These are phyloP conservation scores for Globodera ellingtonae DNA, from an alignment of 1,140 invertebrate genomes.

Conservation along the genomic window DNA sequence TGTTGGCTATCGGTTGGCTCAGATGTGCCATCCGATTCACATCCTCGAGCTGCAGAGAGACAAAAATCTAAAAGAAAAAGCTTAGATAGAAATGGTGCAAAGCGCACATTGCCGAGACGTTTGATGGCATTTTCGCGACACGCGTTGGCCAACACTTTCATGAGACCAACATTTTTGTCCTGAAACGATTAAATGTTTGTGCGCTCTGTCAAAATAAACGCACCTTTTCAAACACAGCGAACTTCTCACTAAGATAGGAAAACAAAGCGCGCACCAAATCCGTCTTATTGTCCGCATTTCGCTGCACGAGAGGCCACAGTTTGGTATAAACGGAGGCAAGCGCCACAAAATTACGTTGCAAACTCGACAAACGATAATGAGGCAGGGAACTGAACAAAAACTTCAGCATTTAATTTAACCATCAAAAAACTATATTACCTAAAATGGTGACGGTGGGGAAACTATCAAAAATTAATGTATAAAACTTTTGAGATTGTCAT, in stretches of 20 bases:
- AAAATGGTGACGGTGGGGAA: too few relatives aligned
- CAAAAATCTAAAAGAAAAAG: conserved; percentile 34
- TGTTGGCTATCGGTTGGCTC: not conserved
- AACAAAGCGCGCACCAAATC: conserved; percentile 27
- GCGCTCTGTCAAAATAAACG: not conserved
- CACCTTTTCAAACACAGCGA: conserved; percentile 17
- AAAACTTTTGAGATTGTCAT: not conserved
- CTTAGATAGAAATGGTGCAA: not conserved
- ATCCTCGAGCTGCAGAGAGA: conserved; percentile 36
- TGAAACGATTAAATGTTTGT: conserved; percentile 13
- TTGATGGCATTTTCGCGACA: conserved; percentile 37
- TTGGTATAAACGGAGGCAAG: conserved; percentile 18
- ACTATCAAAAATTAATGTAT: too few relatives aligned
- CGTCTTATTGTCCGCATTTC: conserved; percentile 1
- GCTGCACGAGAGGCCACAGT: conserved; percentile 27
- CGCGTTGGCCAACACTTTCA: conserved; percentile 35
- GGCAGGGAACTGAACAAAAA: conserved; percentile 25
- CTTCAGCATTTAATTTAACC: not conserved
- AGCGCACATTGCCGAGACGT: conserved; percentile 39
- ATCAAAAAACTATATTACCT: not conserved
- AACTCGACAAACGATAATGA: conserved; percentile 19
- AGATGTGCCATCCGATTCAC: conserved; percentile 34
- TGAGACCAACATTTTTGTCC: conserved; percentile 42
- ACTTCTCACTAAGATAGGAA: conserved; percentile 27
- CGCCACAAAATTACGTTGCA: conserved; percentile 25